phyloP scores from a whole-genome alignment of 2,113 vertebrate genomes.

The Lipophrys pholis region DNA sequence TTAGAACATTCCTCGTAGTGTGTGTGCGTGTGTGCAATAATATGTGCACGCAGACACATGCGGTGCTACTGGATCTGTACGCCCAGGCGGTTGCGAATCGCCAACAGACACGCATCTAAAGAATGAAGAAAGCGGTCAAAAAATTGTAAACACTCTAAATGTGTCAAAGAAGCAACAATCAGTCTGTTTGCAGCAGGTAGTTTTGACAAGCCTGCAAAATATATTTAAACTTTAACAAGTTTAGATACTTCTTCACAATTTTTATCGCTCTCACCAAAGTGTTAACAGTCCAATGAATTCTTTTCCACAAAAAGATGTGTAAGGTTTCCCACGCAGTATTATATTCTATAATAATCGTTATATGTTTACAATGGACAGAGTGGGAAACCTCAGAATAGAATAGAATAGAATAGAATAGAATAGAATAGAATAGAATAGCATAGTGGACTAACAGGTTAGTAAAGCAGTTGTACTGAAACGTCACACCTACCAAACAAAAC shows the following conservation, averaged over 20 bases:
- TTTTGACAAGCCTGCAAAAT: neutral
- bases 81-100: too few relatives aligned
- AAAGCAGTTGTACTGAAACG: too few relatives aligned
- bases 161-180: too few relatives aligned
- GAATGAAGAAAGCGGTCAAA: neutral
- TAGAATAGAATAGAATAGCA: too few relatives aligned
- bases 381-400: too few relatives aligned
- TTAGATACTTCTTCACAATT: neutral
- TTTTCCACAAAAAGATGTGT: neutral
- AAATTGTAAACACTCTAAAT: too few relatives aligned
- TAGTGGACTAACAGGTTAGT: too few relatives aligned
- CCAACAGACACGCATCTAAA: neutral
- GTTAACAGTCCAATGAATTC: neutral
- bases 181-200: neutral
- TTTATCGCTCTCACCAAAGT: neutral
- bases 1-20: constrained; percentile 50
- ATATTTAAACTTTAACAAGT: neutral
- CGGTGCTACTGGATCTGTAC: neutral
- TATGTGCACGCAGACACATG: neutral
- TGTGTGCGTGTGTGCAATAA: constrained; percentile 4
- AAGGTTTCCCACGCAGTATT: too few relatives aligned
- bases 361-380: too few relatives aligned
- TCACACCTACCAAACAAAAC: too few relatives aligned
- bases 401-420: too few relatives aligned
- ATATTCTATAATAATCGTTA: too few relatives aligned